Conservation (phyloP, 2,888 invertebrate species). For the Lacanobia oleracea region DNA sequence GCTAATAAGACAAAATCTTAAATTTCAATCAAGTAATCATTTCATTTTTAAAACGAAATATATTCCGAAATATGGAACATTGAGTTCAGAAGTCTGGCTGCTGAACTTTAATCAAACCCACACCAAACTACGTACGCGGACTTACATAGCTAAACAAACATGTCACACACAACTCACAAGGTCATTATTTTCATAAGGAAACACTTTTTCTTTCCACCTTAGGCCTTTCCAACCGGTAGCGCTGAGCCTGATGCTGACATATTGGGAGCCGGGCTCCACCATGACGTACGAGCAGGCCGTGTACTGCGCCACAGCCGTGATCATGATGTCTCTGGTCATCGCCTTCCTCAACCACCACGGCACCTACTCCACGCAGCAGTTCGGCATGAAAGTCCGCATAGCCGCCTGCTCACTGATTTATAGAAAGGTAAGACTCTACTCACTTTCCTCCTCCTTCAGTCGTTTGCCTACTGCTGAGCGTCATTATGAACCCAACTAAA, state of each 20-base stretch:
- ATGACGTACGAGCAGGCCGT: conserved; percentile 91
- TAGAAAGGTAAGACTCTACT: conserved; percentile 92
- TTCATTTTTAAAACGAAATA: neutral
- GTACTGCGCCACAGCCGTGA: conserved; percentile 91
- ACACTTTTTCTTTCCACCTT: conserved; percentile 19
- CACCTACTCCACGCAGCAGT: conserved; percentile 92
- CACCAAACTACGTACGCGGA: too few relatives aligned
- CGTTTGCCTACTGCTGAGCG: neutral
- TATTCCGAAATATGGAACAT: neutral
- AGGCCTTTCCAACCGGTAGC: conserved; percentile 93
- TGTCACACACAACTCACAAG: neutral
- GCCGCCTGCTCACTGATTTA: conserved; percentile 96
- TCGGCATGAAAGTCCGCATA: conserved; percentile 95
- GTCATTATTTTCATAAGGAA: neutral
- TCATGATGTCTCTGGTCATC: conserved; percentile 89
- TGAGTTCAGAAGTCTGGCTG: too few relatives aligned
- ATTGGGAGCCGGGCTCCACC: conserved; percentile 90
- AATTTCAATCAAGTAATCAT: neutral
- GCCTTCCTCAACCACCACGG: conserved; percentile 92
- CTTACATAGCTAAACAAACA: neutral
- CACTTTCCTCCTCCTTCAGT: neutral
- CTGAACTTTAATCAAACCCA: too few relatives aligned
- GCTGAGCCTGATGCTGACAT: conserved; percentile 92
- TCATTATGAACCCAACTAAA: too few relatives aligned
- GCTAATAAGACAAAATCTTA: neutral